Conservation (phyloP, 1,140 invertebrate species). For the Euura saliciscinereae region DNA sequence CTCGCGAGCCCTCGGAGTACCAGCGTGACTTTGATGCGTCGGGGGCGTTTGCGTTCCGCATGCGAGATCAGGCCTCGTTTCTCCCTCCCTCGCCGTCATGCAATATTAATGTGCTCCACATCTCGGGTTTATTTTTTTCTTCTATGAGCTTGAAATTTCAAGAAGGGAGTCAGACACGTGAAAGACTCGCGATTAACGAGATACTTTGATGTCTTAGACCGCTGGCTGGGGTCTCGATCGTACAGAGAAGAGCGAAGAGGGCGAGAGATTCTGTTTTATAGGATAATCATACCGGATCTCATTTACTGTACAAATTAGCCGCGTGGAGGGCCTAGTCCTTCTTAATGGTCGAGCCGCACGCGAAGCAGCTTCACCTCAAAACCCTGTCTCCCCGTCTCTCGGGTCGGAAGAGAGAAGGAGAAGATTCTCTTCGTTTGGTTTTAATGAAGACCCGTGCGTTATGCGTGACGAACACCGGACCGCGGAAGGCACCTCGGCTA, state of each 20-base stretch:
- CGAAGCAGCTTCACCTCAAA: slow-evolving; percentile 44
- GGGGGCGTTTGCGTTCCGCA: slow-evolving; percentile 6
- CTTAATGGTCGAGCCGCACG: slow-evolving; percentile 51
- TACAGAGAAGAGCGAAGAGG: neutral
- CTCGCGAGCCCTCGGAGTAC: too few species aligned
- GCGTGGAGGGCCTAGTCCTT: slow-evolving; percentile 43
- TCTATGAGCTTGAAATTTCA: too few species aligned
- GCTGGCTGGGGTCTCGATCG: neutral
- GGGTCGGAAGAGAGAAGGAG: neutral
- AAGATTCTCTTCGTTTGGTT: slow-evolving; percentile 14
- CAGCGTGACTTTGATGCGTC: neutral
- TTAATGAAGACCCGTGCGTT: slow-evolving; percentile 57
- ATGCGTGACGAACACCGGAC: slow-evolving; percentile 48
- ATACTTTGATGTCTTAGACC: neutral
- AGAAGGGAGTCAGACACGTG: neutral
- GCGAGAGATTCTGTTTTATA: slow-evolving; percentile 13
- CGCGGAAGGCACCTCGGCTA: slow-evolving; percentile 18
- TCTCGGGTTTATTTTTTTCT: too few species aligned
- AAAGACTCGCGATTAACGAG: neutral
- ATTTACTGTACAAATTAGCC: slow-evolving; percentile 59
- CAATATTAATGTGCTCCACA: neutral
- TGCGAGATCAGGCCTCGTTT: neutral
- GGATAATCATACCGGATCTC: slow-evolving; percentile 51
- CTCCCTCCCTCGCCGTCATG: neutral
- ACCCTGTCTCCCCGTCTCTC: too few species aligned